phyloP scores from a whole-genome alignment of 1,140 invertebrate genomes.

The Plodia interpunctella region DNA sequence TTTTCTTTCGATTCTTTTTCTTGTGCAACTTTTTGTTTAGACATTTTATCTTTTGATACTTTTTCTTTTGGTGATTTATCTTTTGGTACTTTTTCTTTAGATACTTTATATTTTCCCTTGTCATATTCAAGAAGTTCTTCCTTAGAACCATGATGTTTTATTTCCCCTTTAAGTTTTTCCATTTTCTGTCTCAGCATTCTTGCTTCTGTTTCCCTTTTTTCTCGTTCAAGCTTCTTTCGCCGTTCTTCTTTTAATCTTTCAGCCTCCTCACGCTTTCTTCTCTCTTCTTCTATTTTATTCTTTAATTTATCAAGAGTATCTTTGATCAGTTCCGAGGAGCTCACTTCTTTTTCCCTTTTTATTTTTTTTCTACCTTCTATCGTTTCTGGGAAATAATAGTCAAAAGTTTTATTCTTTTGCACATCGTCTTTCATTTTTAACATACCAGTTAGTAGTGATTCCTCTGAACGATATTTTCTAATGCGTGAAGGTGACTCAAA shows the following conservation, averaged over 20 bases:
- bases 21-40: too few species aligned
- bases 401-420: constrained; percentile 24
- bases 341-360: constrained; percentile 23
- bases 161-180: neutral
- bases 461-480: constrained; percentile 14
- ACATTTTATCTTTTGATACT: neutral
- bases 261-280: constrained; percentile 13
- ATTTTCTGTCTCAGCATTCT: neutral
- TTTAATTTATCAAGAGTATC: constrained; percentile 37
- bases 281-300: constrained; percentile 27
- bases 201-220: constrained; percentile 13
- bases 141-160: neutral
- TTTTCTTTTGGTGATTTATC: neutral
- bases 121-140: too few species aligned
- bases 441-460: constrained; percentile 11
- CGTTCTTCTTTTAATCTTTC: constrained; percentile 15
- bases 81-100: neutral
- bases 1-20: neutral
- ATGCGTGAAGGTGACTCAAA: neutral
- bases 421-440: constrained; percentile 6
- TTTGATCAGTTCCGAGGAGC: constrained; percentile 48
- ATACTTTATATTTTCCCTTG: neutral
- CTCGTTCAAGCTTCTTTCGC: constrained; percentile 9
- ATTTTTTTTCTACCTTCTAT: constrained; percentile 16
- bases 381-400: constrained; percentile 37